Evolutionary conservation across 2,888 invertebrate genomes (phyloP), one percentile per base, ranked within the genome.

Genomic region (Pharmacophagus antenor): DNA sequence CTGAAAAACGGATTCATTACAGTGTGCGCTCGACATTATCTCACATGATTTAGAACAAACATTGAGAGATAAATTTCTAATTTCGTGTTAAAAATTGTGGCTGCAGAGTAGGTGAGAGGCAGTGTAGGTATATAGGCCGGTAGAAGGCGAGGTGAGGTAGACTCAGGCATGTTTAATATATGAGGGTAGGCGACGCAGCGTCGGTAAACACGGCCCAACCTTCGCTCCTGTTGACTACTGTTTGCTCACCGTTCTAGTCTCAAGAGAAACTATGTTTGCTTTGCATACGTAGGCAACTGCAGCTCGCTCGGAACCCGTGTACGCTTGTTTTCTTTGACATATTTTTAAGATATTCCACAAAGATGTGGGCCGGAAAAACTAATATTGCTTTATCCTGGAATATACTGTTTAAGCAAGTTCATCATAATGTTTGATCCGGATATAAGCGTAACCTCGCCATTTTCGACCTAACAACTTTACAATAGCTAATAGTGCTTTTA

Each of bases 251-350:
- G 85, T 84, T 83, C 86, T 82, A 83, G 88, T 88, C 88, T 87
- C 87, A 78, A 84, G 86, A 87, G 88, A 85, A 89, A 89, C 88
- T 89, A 87, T 89, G 89, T 89, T 88, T 88, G 88, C 84, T 80
- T 79, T 86, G 85, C 86, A 88, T 88, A 85, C 79, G 82, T 84
- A 53, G 56, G 53, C 49, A 84, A 84, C 83, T 79, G 78, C 79
- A 76, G 79, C 79, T 71, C 68, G 78, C 77, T 77, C 72, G 65
- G 73, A 73, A 71, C 64, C 71, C 68, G 75, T 77, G 77, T 73
- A 67, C 64, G 78, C 76, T 76, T 81, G 84, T 82, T 85, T 85
- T 81, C 80, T 79, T 80, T 82, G 80, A 83, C 85, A 82, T 88
- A 83, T 81, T 86, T 84, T 82, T 75, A 69, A 75, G 74, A 73